Evolutionary conservation across 2,113 vertebrate species (phyloP).

Genomic region (Archilochus colubris): DNA sequence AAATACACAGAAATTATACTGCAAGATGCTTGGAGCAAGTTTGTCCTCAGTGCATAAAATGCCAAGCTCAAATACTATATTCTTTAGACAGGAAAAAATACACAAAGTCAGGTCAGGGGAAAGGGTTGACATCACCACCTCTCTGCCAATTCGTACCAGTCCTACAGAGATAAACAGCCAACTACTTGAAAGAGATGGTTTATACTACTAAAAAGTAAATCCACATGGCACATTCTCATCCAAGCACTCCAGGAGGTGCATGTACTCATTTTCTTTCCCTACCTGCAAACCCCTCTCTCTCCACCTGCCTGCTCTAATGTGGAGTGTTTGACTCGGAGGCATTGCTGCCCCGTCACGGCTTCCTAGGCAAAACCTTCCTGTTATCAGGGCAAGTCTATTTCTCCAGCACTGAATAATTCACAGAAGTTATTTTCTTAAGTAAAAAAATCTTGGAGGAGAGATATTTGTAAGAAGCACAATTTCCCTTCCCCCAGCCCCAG

Average conservation of each 20-base stretch:
- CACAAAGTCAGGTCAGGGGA: background rate
- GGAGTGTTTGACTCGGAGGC: background rate
- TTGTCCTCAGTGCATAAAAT: background rate
- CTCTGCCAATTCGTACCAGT: background rate
- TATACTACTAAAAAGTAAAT: background rate
- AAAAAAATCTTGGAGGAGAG: background rate
- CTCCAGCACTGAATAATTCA: background rate
- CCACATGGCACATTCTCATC: background rate
- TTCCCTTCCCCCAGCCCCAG: accelerated
- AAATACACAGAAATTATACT: background rate
- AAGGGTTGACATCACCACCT: background rate
- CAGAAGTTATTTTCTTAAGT: background rate
- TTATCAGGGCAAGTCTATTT: background rate
- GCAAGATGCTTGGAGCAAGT: accelerated
- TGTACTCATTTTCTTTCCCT: background rate
- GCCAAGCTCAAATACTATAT: background rate
- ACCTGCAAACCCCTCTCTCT: background rate
- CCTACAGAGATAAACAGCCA: background rate
- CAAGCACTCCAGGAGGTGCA: background rate
- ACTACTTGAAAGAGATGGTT: background rate
- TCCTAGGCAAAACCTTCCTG: background rate
- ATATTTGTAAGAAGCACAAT: accelerated
- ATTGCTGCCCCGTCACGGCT: background rate
- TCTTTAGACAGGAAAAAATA: background rate
- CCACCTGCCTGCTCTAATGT: background rate